Percentiles rank a stretch among this genome's conserved stretches.
phyloP scores from a whole-genome alignment of 2,113 vertebrate genomes.

The Elanoides forficatus region DNA sequence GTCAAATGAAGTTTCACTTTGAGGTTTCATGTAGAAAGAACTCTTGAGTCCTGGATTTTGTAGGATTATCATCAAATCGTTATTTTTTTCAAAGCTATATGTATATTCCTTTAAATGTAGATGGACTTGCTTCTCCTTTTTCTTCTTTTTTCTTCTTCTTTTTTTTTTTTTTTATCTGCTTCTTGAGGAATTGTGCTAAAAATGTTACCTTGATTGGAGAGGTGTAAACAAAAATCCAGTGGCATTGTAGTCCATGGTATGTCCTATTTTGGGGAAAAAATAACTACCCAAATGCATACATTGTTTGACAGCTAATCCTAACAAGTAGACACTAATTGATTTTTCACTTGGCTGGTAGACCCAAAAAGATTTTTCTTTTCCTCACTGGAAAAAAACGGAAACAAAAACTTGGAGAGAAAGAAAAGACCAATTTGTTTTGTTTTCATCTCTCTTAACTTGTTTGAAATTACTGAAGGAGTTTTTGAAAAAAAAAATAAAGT shows the following conservation, averaged over 20 bases:
- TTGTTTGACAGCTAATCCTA: background rate
- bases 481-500: background rate
- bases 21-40: background rate
- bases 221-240: background rate
- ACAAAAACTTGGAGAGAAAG: background rate
- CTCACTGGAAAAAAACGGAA: background rate
- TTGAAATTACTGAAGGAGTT: background rate
- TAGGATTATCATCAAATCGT: background rate
- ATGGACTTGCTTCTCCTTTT: background rate
- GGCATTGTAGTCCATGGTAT: background rate
- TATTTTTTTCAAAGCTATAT: background rate
- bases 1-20: background rate
- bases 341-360: background rate
- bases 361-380: background rate
- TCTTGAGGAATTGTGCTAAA: background rate
- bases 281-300: background rate
- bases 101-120: background rate
- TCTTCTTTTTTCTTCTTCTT: background rate
- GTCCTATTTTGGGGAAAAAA: background rate
- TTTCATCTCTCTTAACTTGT: background rate
- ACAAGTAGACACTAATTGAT: background rate
- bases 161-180: background rate
- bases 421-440: background rate
- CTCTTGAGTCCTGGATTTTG: background rate
- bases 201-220: background rate